Evolutionary conservation across 2,888 invertebrate species (phyloP).

Genomic region (Clunio marinus): DNA sequence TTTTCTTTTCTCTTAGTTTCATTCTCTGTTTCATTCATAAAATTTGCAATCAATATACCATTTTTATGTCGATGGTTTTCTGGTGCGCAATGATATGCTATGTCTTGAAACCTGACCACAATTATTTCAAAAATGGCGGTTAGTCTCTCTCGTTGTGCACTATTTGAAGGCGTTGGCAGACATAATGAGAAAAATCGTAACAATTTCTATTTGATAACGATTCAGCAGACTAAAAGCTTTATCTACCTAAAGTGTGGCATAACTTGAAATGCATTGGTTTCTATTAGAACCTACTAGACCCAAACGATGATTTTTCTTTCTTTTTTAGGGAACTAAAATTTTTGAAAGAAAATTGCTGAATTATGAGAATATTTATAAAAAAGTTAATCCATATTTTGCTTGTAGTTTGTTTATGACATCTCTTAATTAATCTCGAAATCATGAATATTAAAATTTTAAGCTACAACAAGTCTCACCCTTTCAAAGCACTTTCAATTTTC

Average conservation of each 20-base stretch:
- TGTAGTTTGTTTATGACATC: neutral
- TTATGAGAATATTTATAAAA: no score
- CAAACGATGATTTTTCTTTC: no score
- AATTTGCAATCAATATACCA: slow-evolving; percentile 37
- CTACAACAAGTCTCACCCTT: neutral
- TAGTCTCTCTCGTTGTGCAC: neutral
- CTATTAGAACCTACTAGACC: no score
- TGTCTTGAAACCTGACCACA: slow-evolving; percentile 29
- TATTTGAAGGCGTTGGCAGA: slow-evolving; percentile 21
- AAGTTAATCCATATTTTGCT: no score
- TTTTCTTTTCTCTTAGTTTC: neutral
- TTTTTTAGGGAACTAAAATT: no score
- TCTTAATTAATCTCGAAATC: neutral
- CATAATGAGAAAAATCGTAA: neutral
- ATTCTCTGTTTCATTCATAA: slow-evolving; percentile 29
- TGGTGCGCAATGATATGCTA: slow-evolving; percentile 12
- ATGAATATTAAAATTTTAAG: no score
- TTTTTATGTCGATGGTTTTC: slow-evolving; percentile 38
- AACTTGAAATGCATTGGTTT: no score
- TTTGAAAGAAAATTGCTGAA: no score
- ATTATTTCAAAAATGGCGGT: slow-evolving; percentile 34
- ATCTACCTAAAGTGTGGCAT: no score
- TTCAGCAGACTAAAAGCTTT: no score
- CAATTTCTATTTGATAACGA: no score
- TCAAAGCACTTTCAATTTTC: slow-evolving; percentile 5